Percentiles rank a stretch among this genome's conserved stretches.
These are phyloP conservation scores for Bombus polaris DNA, from an alignment of 1,140 invertebrate genomes.

Conservation along the genomic window DNA sequence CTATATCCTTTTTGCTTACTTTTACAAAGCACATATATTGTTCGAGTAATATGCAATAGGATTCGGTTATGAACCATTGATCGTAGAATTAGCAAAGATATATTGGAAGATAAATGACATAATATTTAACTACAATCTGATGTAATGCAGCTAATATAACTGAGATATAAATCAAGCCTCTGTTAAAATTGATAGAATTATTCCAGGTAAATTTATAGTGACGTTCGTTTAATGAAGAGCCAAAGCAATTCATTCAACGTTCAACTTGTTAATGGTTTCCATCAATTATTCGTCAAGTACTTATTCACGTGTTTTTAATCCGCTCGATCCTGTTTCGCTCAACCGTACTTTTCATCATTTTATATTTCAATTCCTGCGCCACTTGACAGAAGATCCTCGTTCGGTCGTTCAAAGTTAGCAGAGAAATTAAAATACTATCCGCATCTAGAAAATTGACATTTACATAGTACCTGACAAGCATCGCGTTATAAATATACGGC, in stretches of 20 bases:
- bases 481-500: not conserved
- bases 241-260: not conserved
- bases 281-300: constrained; percentile 2
- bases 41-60: too few relatives aligned
- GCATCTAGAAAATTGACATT: not conserved
- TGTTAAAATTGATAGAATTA: not conserved
- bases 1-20: too few relatives aligned
- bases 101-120: not conserved
- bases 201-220: not conserved
- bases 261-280: not conserved
- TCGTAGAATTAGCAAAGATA: too few relatives aligned
- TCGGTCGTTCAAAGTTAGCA: not conserved
- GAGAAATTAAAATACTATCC: not conserved
- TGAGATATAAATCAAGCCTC: not conserved
- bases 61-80: too few relatives aligned
- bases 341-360: not conserved
- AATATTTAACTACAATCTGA: not conserved
- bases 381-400: not conserved
- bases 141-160: not conserved
- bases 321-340: not conserved
- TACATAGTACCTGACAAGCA: too few relatives aligned
- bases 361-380: not conserved
- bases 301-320: not conserved
- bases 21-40: too few relatives aligned
- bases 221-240: not conserved